These are phyloP conservation scores for Thaleichthys pacificus DNA, from an alignment of 2,797 vertebrate species.

Conservation along the genomic window DNA sequence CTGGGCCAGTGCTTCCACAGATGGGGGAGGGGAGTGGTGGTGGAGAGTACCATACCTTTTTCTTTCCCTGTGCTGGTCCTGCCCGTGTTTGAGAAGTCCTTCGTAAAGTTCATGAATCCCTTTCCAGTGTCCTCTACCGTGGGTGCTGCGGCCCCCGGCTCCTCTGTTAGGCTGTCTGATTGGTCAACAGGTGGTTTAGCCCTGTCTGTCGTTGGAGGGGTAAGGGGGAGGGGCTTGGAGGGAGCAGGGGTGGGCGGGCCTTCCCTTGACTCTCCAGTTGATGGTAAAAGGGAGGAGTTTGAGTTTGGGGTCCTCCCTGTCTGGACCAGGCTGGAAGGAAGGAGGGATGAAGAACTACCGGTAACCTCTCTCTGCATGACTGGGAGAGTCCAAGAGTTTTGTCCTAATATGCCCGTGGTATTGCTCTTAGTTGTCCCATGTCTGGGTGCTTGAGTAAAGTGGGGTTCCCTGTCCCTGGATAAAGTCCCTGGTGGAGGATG, in stretches of 20 bases:
- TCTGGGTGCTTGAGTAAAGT: constrained; percentile 24
- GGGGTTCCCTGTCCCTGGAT: constrained; percentile 5
- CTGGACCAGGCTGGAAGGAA: constrained; percentile 34
- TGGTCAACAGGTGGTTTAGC: constrained; percentile 25
- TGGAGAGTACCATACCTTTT: constrained; percentile 46
- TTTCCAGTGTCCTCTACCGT: constrained; percentile 13
- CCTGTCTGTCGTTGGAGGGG: constrained; percentile 18
- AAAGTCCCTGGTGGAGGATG: constrained; percentile 29
- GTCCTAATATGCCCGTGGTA: constrained; percentile 16
- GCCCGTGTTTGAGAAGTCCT: constrained; percentile 29
- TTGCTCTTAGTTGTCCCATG: constrained; percentile 37
- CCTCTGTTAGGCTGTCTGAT: constrained; percentile 23
- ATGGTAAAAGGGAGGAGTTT: constrained; percentile 18
- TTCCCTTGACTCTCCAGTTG: constrained; percentile 9
- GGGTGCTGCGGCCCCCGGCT: constrained; percentile 12
- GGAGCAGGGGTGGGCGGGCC: constrained; percentile 8
- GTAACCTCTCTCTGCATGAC: constrained; percentile 9
- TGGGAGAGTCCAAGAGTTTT: constrained; percentile 27
- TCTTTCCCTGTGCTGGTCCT: constrained; percentile 31
- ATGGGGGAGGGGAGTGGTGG: not conserved
- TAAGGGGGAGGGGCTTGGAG: not conserved
- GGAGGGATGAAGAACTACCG: constrained; percentile 29
- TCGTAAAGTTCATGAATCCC: constrained; percentile 26
- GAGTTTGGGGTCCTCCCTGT: constrained; percentile 21
- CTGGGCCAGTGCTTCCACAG: not conserved